Evolutionary conservation across 2,888 invertebrate species (phyloP).

Genomic region (Tenthredo notha): DNA sequence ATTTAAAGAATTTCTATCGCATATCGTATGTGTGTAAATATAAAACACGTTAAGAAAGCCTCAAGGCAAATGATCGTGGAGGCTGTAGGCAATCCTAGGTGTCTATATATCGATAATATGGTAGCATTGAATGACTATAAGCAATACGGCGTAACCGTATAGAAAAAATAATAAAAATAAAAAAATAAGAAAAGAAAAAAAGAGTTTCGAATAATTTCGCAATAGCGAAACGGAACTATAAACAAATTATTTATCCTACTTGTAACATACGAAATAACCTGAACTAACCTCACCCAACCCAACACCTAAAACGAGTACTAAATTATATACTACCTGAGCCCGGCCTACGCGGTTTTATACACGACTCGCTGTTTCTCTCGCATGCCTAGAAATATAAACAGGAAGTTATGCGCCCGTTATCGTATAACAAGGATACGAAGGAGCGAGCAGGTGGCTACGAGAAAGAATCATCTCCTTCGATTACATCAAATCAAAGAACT

Average conservation of each 20-base stretch:
- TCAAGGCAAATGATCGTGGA: slow-evolving; percentile 27
- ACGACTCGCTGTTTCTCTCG: neutral
- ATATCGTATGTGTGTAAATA: neutral
- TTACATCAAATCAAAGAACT: neutral
- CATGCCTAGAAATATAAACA: slow-evolving; percentile 33
- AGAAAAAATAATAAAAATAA: neutral
- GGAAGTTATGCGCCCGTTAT: slow-evolving; percentile 46
- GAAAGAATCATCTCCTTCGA: neutral
- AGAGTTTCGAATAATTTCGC: slow-evolving; percentile 8
- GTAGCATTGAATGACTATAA: slow-evolving; percentile 4
- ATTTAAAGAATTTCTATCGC: slow-evolving; percentile 29
- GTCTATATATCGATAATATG: neutral
- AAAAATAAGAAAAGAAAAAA: neutral
- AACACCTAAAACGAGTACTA: neutral
- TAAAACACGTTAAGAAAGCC: slow-evolving; percentile 16
- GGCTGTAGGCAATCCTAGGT: slow-evolving; percentile 10
- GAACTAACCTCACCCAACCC: slow-evolving; percentile 23
- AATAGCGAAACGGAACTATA: slow-evolving; percentile 18
- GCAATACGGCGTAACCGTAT: neutral
- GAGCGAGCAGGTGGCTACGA: neutral
- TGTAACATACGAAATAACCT: slow-evolving; percentile 12
- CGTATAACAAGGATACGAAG: slow-evolving; percentile 15
- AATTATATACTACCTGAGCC: neutral
- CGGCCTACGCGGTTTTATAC: neutral
- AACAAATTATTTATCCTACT: slow-evolving; percentile 22